phyloP scores from a whole-genome alignment of 2,113 vertebrate genomes.

The Illadopsis cleaveri region DNA sequence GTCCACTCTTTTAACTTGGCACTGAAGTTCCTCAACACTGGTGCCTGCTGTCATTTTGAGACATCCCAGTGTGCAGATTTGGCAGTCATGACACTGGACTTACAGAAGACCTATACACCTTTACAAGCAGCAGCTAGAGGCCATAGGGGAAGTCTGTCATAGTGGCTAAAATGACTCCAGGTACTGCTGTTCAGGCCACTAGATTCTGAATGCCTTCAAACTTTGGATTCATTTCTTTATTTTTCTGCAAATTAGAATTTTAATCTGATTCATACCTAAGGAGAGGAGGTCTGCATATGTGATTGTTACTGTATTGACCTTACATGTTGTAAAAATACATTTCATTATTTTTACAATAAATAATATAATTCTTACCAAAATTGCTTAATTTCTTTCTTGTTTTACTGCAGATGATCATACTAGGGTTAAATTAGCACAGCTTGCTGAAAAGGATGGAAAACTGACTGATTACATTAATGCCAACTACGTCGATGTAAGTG shows the following conservation, averaged over 20 bases:
- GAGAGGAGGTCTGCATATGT: neutral
- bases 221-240: neutral
- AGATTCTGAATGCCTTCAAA: neutral
- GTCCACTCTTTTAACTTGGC: neutral
- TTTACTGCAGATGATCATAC: slow-evolving; percentile 91
- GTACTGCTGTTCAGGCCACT: neutral
- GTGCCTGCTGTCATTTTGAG: neutral
- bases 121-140: neutral
- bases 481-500: slow-evolving; percentile 94
- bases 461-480: slow-evolving; percentile 95
- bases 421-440: slow-evolving; percentile 86
- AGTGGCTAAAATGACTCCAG: neutral
- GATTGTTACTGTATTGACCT: neutral
- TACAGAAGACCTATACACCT: fast-evolving
- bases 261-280: neutral
- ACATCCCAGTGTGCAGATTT: neutral
- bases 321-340: neutral
- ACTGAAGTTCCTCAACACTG: neutral
- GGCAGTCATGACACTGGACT: neutral
- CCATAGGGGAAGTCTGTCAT: neutral
- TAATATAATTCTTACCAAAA: neutral
- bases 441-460: slow-evolving; percentile 84
- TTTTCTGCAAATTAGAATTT: neutral
- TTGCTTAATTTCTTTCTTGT: slow-evolving; percentile 14
- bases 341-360: neutral